Base-by-base conservation (phyloP, 2,113 vertebrate species). In the Arizona elegans region DNA sequence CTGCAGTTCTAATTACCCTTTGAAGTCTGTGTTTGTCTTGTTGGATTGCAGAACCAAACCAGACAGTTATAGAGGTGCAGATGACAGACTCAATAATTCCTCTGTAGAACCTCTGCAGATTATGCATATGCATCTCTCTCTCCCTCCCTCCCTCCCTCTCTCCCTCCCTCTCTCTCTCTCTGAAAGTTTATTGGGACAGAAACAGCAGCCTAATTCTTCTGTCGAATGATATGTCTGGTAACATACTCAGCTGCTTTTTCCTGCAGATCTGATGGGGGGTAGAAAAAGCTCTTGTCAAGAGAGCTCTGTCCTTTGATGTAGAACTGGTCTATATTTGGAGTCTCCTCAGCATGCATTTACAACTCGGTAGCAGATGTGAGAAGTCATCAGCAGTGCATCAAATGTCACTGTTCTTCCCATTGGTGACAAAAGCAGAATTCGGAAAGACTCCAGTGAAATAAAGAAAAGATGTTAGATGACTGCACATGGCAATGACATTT, bases 321-420 rank as follows among this genome's bases (percentile, higher is more conserved):
- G 91, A 50, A 33, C 75, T 87, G 38, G 96, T 91, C 85, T 95
- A 92, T 92, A 92, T 96, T 87, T 94, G 93, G 94, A 55, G 19
- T 90, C 95, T 96, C 90, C 96, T 97, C 95, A 96, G 88, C 89
- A 91, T 96, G 95, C 95, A 88, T 95, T 96, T 96, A 62, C 95
- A 96, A 96, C 95, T 94, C 70, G 24, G 11, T 0, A 12, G 94
- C 96, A 97, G 97, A 96, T 97, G 96, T 96, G 97, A 93, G 95
- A 96, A 96, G 94, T 97, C 96, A 96, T 97, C 96, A 96, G 95
- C 92, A 94, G 94, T 95, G 95, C 53, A 94, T 97, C 96, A 97
- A 96, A 96, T 96, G 96, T 97, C 95, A 95, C 95, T 95, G 95
- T 96, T 95, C 95, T 94, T 97, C 92, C 88, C 81, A 70, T 89